Evolutionary conservation across 2,888 invertebrate genomes (phyloP), one percentile per base, ranked within the genome.

Genomic region (Cloeon dipterum): DNA sequence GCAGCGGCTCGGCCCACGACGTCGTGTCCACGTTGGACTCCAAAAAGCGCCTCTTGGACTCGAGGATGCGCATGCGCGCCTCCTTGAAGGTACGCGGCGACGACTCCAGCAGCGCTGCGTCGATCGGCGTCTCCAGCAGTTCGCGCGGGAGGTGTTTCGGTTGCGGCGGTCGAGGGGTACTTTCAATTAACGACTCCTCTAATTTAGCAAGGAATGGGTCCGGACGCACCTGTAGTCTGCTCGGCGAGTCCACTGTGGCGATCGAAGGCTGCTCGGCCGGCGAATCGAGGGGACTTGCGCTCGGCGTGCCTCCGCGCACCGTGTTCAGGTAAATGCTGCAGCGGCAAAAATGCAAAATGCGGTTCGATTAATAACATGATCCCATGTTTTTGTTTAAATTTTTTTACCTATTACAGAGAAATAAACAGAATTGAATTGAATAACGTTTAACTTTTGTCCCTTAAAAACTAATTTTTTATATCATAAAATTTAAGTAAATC

Each of bases 281-380:
- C 11, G 78, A 79, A 55, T 83, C 82, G 52, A 81, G 59, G n/a
- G 83, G 82, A 42, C 79, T 81, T 45, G 77, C 78, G 40, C 76
- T 63, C 4, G 79, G 73, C 36, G 79, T 78, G 43, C 69, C 68
- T 35, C 79, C 81, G 45, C 73, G 65, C 52, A 76, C 77, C 46
- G 78, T 75, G 58, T 81, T 82, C 40, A 81, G 73, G 50, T 79
- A 72, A 57, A 77, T 78, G 63, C 83, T 82, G 64, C 45, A 66
- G 63, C 83, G 82, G 64, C 45, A 66, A 64, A 42, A n/a, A n/a
- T n/a, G n/a, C n/a, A n/a, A 16, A 16, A 16, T 16, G 16, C 16
- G 2, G 16, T 16, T 16, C n/a, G n/a, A n/a, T n/a, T n/a, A n/a
- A n/a, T n/a, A n/a, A n/a, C n/a, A n/a, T n/a, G n/a, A n/a, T n/a